Evolutionary conservation across 1,140 invertebrate species (phyloP).

Genomic region (Galendromus occidentalis): DNA sequence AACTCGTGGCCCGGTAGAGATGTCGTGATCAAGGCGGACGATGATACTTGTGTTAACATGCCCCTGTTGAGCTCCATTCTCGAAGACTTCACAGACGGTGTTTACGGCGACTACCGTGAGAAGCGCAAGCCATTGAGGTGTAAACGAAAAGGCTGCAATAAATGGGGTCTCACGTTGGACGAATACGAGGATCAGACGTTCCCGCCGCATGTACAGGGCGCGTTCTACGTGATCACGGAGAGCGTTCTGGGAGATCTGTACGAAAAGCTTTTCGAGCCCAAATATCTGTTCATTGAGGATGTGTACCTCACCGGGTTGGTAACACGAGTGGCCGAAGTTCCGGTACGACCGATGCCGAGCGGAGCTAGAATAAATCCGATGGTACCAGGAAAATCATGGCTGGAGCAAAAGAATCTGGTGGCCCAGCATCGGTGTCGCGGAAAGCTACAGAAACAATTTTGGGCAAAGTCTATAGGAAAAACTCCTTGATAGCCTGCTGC

Average conservation of each 20-base stretch:
- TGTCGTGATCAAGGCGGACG: constrained; percentile 19
- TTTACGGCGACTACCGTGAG: constrained; percentile 11
- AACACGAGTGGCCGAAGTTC: background rate
- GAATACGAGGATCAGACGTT: constrained; percentile 21
- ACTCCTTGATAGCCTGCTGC: too few relatives aligned
- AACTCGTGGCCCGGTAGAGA: constrained; percentile 14
- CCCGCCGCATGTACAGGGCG: constrained; percentile 34
- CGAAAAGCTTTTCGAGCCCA: constrained; percentile 14
- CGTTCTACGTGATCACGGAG: constrained; percentile 20
- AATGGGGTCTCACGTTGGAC: constrained; percentile 22
- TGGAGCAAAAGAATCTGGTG: too few relatives aligned
- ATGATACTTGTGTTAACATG: constrained; percentile 24
- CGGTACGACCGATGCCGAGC: background rate
- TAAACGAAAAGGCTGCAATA: background rate
- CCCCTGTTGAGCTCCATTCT: constrained; percentile 30
- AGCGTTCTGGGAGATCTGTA: background rate
- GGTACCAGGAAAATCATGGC: too few relatives aligned
- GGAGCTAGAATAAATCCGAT: too few relatives aligned
- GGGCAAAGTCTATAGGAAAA: too few relatives aligned
- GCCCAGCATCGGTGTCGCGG: too few relatives aligned
- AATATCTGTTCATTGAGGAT: constrained; percentile 31
- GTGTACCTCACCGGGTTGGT: constrained; percentile 29
- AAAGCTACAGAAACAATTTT: too few relatives aligned
- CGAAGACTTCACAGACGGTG: background rate
- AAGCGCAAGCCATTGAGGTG: background rate